These are phyloP conservation scores for Lasioglossum zephyrum DNA, from an alignment of 2,888 invertebrate species.

Conservation along the genomic window DNA sequence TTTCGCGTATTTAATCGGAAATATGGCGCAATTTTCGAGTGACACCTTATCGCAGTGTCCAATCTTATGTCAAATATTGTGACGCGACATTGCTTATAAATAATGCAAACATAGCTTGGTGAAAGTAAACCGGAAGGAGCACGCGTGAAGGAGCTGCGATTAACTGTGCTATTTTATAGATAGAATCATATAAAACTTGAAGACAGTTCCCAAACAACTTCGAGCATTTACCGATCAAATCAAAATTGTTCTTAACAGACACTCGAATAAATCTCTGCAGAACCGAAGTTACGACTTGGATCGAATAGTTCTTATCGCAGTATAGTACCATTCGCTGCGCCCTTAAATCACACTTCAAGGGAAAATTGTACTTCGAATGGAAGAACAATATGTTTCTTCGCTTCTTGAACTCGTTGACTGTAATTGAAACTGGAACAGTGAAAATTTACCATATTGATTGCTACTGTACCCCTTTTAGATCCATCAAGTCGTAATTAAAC, in stretches of 20 bases:
- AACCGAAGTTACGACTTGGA: background rate
- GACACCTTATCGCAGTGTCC: slow-evolving; percentile 28
- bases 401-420: background rate
- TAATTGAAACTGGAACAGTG: background rate
- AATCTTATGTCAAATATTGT: slow-evolving; percentile 34
- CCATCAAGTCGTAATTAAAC: background rate
- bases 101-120: background rate
- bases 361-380: background rate
- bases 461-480: background rate
- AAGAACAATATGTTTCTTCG: background rate
- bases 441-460: background rate
- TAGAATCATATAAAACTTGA: background rate
- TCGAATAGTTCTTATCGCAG: background rate
- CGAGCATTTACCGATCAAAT: background rate
- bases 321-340: background rate
- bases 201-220: background rate
- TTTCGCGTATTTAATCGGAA: slow-evolving; percentile 33
- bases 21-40: slow-evolving; percentile 36
- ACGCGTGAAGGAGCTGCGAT: background rate
- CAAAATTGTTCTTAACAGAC: background rate
- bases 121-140: background rate
- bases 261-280: background rate
- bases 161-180: background rate
- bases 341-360: background rate
- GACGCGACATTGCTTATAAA: background rate